phyloP scores from a whole-genome alignment of 2,888 invertebrate genomes.

The Caenorhabditis wallacei region DNA sequence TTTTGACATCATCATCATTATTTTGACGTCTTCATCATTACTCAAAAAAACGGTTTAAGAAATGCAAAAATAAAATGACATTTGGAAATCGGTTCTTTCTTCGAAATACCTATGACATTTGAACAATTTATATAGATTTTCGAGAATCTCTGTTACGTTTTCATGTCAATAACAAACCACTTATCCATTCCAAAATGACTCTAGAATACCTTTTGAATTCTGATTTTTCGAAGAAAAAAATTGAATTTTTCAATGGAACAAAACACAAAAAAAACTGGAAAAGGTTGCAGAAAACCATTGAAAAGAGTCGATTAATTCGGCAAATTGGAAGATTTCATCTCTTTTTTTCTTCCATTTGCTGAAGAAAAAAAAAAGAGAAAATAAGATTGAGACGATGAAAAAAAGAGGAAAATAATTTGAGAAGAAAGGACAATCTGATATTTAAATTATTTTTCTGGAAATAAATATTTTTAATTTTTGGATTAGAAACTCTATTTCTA shows the following conservation, averaged over 20 bases:
- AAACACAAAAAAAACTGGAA: not conserved
- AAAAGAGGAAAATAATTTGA: not conserved
- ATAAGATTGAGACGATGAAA: conserved; percentile 19
- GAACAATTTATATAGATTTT: no score
- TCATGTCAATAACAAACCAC: no score
- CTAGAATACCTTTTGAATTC: not conserved
- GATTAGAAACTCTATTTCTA: not conserved
- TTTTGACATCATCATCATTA: conserved; percentile 4
- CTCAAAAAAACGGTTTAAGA: not conserved
- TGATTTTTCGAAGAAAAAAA: not conserved
- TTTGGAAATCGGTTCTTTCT: no score
- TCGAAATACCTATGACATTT: no score
- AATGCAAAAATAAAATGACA: not conserved
- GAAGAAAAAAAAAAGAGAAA: conserved; percentile 5
- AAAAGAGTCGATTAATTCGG: conserved; percentile 49
- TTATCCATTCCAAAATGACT: no score
- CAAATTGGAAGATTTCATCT: conserved; percentile 46
- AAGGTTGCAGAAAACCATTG: conserved; percentile 3
- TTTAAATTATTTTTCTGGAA: conserved; percentile 7
- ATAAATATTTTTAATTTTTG: not conserved
- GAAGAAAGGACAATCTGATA: conserved; percentile 11
- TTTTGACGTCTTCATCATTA: conserved; percentile 30
- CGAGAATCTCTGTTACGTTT: no score
- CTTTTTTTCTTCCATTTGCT: conserved; percentile 6
- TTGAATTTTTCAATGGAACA: not conserved